Base-by-base conservation (phyloP, 2,113 vertebrate species). In the Mustela lutreola region DNA sequence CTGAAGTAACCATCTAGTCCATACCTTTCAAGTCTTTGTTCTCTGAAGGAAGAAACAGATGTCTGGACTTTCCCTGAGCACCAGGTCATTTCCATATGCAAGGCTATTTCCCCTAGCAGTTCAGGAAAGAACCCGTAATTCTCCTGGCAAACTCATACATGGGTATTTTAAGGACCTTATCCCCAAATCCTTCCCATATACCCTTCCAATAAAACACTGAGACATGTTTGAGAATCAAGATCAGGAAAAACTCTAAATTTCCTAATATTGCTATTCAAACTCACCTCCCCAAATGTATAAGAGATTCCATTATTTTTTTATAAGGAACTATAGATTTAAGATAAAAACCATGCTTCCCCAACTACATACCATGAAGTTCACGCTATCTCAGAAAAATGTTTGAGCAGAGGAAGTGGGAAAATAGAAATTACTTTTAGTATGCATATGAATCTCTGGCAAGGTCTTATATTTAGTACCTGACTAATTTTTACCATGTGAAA, bases 341-440 rank as follows among this genome's bases (percentile, higher is more conserved):
- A 95, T 94, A 62, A 65, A 78, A 79, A 91, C 45, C 12, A 39
- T 42, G 6, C 5, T 28, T 84, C 33, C 26, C 60, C 50, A 70
- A 82, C 53, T 56, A 87, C 7, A 14, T 70, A 67, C 12, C 42
- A 33, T 33, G 4, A 94, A 93, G 56, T 5, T 95, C 58, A 81
- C 2, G 50, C 48, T 80, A 70, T 83, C 56, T 95, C 24, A n/a
- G 89, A 31, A 93, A 93, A 88, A 80, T 76, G 5, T 82, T 56
- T 87, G 65, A 91, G 58, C 58, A 76, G 31, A 97, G 31, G 1
- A 95, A 81, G 84, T 10, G 48, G 70, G 21, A 91, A 84, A 78
- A 82, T 33, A 63, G 48, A 90, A 88, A 97, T 81, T 70, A n/a
- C 56, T 88, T 83, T 87, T 48, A 62, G 56, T 88, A 48, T 33